Base-by-base conservation (phyloP, 2,888 invertebrate species). In the Tuta absoluta region DNA sequence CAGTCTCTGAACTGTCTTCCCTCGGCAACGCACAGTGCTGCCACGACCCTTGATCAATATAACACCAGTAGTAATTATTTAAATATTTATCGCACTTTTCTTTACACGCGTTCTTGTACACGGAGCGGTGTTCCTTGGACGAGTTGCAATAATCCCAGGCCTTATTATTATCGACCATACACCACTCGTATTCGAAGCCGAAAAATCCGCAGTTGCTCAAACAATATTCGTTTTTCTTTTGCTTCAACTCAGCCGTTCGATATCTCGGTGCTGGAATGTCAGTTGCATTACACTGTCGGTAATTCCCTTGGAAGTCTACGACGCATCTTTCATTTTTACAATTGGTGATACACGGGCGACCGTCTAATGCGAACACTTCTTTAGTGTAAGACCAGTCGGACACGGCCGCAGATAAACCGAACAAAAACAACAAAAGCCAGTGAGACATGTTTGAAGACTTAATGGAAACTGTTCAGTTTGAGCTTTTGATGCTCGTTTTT, bases 321-420 rank as follows among this genome's bases (percentile, higher is more conserved):
- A 45, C 45, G 45, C 45, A 45, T 45, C 45, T 45, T n/a, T n/a
- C 4, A 11, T 45, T n/a, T 2, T 17, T n/a, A 17, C 45, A 45
- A 17, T 45, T 17, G n/a, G 45, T 45, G 0, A 45, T 45, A 8
- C 45, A 45, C 8, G 10, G 11, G 0, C 45, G 45, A 2, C n/a
- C 45, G 11, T 45, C 45, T 4, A 45, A 4, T n/a, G 45, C 10
- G 17, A 45, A 45, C 2, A 17, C 45, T n/a, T 45, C 45, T 45
- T 45, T 45, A 7, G 45, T 45, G 45, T 45, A 45, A 45, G n/a
- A n/a, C n/a, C 17, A 45, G 45, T 45, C 45, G n/a, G 45, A 45
- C n/a, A 45, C 45, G 0, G 45, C 45, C 45, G 45, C 45, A 17
- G n/a, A n/a, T 5, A 45, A n/a, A 17, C 45, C 45, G 45, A 45